phyloP scores from a whole-genome alignment of 2,888 invertebrate genomes.

The Cheilosia scutellata region DNA sequence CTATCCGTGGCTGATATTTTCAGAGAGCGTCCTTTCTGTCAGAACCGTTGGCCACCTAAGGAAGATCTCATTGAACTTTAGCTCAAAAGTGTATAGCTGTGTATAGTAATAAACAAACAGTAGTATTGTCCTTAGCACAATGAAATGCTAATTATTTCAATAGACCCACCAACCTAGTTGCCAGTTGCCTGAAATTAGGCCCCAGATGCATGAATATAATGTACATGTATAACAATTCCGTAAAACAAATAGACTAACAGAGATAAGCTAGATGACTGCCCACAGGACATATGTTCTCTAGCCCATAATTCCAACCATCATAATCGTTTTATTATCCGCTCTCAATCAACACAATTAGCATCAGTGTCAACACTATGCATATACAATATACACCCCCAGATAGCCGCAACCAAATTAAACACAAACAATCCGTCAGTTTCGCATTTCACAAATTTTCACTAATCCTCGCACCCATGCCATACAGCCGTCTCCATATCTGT shows the following conservation, averaged over 20 bases:
- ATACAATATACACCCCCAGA: background rate
- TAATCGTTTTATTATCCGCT: conserved; percentile 15
- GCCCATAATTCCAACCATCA: background rate
- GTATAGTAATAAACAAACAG: too few species aligned
- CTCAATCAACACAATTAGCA: conserved; percentile 40
- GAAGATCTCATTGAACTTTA: too few species aligned
- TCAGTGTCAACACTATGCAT: conserved; percentile 45
- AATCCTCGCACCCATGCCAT: background rate
- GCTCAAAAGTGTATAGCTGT: too few species aligned
- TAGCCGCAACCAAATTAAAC: conserved; percentile 15
- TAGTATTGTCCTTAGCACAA: too few species aligned
- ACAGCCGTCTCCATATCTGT: conserved; percentile 34
- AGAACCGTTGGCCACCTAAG: too few species aligned
- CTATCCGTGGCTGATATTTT: too few species aligned
- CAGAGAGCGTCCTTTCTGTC: too few species aligned
- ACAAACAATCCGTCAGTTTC: conserved; percentile 28
- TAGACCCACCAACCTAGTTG: too few species aligned
- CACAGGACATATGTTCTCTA: background rate
- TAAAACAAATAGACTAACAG: background rate
- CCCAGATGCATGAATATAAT: too few species aligned
- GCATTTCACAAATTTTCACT: conserved; percentile 18
- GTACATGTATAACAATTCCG: too few species aligned
- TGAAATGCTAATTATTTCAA: too few species aligned
- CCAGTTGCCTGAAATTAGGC: too few species aligned
- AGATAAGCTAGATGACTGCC: background rate